Conservation (phyloP, 2,888 invertebrate genomes). For the Nemurella pictetii region DNA sequence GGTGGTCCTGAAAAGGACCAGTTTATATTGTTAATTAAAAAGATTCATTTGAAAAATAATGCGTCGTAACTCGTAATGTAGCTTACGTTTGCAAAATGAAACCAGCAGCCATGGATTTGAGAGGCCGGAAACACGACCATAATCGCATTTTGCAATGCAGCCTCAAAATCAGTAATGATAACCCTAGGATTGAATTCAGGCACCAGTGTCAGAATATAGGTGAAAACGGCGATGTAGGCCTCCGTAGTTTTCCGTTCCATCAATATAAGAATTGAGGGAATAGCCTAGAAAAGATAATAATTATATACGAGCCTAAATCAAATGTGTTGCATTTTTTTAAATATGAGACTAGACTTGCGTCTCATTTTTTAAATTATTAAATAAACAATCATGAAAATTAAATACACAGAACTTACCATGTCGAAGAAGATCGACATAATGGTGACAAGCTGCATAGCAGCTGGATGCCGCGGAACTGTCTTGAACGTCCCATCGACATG, state of each 20-base stretch:
- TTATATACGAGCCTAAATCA: not conserved
- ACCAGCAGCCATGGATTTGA: not conserved
- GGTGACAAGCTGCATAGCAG: not conserved
- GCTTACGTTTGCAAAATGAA: conserved; percentile 1
- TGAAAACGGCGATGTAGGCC: not conserved
- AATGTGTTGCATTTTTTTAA: not conserved
- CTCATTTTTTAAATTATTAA: not conserved
- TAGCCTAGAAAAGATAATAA: not conserved
- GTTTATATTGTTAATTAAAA: too few relatives aligned
- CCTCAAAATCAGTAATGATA: not conserved
- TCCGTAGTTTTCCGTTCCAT: not conserved
- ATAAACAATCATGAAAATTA: not conserved
- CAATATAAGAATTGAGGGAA: not conserved
- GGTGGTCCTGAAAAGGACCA: too few relatives aligned
- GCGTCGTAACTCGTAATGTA: too few relatives aligned
- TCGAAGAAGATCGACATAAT: not conserved
- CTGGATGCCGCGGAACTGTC: not conserved
- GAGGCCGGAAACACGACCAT: not conserved
- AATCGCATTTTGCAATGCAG: not conserved
- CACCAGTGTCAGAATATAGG: not conserved
- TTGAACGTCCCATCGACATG: conserved; percentile 14
- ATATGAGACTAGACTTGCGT: not conserved
- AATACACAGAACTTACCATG: not conserved
- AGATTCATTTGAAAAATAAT: too few relatives aligned
- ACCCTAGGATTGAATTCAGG: not conserved